Conservation (phyloP, 2,797 vertebrate genomes). For the Moxostoma hubbsi region DNA sequence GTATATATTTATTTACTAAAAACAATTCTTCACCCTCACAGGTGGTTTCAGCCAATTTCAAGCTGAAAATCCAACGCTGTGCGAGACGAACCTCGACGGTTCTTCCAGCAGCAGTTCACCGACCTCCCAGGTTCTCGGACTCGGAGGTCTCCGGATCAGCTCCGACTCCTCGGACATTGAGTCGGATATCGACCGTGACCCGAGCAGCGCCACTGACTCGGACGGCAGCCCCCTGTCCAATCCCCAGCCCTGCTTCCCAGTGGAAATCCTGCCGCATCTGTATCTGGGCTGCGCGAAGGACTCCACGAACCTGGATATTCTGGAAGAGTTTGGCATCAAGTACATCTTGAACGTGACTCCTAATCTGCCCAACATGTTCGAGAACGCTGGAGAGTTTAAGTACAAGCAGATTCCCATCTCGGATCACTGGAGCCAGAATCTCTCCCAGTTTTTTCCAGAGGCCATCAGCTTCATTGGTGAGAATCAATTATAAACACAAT, state of each 20-base stretch:
- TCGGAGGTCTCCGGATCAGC: constrained; percentile 95
- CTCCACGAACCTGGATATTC: constrained; percentile 94
- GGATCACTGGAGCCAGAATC: constrained; percentile 99
- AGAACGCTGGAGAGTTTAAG: constrained; percentile 95
- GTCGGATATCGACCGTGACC: constrained; percentile 87
- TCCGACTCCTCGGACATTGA: constrained; percentile 96
- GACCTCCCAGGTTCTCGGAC: constrained; percentile 87
- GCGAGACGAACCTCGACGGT: constrained; percentile 94
- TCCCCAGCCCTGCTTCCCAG: constrained; percentile 94
- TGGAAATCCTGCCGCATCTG: constrained; percentile 96
- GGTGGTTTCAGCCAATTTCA: constrained; percentile 98
- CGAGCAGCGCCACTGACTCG: constrained; percentile 91
- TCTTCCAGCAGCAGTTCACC: constrained; percentile 91
- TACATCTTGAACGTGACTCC: constrained; percentile 99
- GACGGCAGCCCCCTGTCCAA: constrained; percentile 95
- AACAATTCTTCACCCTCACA: constrained; percentile 60
- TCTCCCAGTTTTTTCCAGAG: constrained; percentile 98
- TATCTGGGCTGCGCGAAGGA: constrained; percentile 99
- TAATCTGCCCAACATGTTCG: constrained; percentile 97
- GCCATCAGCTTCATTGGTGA: constrained; percentile 99
- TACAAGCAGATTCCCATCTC: constrained; percentile 99
- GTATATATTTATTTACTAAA: no score
- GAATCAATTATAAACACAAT: constrained; percentile 49
- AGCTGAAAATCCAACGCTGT: constrained; percentile 90
- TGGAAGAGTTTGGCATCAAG: constrained; percentile 96